Evolutionary conservation across 1,140 invertebrate genomes (phyloP).

Genomic region (Tetramorium simillimum): DNA sequence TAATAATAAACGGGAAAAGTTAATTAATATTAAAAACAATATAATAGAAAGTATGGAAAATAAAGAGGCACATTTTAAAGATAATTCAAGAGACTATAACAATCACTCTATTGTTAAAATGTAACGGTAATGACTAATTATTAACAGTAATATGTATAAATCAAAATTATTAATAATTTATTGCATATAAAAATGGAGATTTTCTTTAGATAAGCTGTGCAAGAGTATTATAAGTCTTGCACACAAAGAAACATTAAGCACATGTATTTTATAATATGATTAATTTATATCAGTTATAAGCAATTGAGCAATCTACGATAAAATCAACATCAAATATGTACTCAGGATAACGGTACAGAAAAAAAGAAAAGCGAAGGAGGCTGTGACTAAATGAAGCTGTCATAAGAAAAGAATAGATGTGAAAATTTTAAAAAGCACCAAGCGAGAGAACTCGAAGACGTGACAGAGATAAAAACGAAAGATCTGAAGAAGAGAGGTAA

Average conservation of each 20-base stretch:
- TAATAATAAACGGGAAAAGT: not conserved
- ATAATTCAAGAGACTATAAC: not conserved
- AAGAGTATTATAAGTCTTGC: not conserved
- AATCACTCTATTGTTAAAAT: not conserved
- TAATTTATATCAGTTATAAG: not conserved
- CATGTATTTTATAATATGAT: not conserved
- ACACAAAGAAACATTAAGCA: not conserved
- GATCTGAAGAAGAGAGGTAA: not conserved
- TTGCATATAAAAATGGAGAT: not conserved
- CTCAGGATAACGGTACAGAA: not conserved
- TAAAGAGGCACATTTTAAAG: not conserved
- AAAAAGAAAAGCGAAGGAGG: not conserved
- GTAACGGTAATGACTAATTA: not conserved
- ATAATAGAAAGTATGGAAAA: not conserved
- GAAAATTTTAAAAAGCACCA: constrained; percentile 1
- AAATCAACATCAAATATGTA: not conserved
- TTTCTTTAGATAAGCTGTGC: not conserved
- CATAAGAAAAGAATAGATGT: not conserved
- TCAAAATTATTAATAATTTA: not conserved
- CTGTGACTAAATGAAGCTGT: not conserved
- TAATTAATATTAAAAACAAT: constrained; percentile 19
- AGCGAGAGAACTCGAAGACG: not conserved
- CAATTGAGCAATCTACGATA: not conserved
- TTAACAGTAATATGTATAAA: not conserved
- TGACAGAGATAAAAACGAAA: not conserved